These are phyloP conservation scores for Amia ocellicauda DNA, from an alignment of 2,113 vertebrate species.

Conservation along the genomic window DNA sequence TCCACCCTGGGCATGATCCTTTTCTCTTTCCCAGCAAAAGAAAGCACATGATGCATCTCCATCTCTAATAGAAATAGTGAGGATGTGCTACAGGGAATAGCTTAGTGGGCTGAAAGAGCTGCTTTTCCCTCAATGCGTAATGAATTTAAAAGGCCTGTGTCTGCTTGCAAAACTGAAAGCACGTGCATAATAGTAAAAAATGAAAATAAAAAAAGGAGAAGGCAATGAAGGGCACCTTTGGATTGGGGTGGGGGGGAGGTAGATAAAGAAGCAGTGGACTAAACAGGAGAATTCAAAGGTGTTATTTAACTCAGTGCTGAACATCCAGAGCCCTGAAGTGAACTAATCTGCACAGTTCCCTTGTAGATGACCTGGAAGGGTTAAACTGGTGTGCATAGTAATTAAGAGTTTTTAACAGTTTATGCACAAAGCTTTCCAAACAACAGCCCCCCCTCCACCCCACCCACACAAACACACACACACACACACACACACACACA, in stretches of 20 bases:
- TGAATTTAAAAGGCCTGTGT: background rate
- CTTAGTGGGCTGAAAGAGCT: background rate
- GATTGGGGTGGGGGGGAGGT: no score
- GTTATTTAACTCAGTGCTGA: no score
- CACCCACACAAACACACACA: no score
- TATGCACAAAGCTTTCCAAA: background rate
- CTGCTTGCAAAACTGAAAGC: background rate
- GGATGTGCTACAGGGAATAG: background rate
- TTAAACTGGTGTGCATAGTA: background rate
- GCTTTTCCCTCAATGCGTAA: background rate
- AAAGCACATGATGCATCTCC: background rate
- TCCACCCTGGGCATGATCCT: background rate
- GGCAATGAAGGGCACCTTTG: no score
- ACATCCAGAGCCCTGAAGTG: background rate
- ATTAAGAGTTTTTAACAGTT: background rate
- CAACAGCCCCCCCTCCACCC: no score
- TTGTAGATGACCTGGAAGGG: background rate
- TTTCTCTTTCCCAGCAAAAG: background rate
- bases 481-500: no score
- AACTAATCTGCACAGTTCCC: background rate
- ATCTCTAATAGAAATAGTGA: background rate
- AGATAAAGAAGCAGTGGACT: no score
- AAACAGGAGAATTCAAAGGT: no score
- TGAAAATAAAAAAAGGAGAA: no score
- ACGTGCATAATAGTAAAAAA: background rate